Percentiles rank a stretch among this genome's conserved stretches.
Conservation (phyloP, 2,888 invertebrate species). For the Autographa gamma region DNA sequence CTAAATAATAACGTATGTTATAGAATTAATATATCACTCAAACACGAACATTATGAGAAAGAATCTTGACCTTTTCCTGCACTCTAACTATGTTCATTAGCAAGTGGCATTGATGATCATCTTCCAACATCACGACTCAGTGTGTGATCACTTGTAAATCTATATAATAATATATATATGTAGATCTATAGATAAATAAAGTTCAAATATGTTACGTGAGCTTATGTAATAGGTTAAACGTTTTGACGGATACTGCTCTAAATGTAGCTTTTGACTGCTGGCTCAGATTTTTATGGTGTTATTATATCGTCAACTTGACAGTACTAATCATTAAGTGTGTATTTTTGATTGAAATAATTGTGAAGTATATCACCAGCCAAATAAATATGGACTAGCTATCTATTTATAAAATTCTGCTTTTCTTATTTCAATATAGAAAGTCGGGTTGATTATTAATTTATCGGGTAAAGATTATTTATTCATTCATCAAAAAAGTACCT, state of each 20-base stretch:
- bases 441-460: too few relatives aligned
- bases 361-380: background rate
- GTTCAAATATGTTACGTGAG: background rate
- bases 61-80: background rate
- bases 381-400: too few relatives aligned
- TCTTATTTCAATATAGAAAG: too few relatives aligned
- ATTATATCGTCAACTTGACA: background rate
- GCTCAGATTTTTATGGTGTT: background rate
- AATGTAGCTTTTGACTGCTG: background rate
- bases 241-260: background rate
- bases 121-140: background rate
- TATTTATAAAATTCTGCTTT: too few relatives aligned
- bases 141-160: background rate
- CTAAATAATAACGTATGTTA: too few relatives aligned
- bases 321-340: background rate
- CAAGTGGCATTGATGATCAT: background rate
- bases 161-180: background rate
- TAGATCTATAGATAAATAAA: background rate
- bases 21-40: background rate
- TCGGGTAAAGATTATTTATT: too few relatives aligned
- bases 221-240: constrained; percentile 4
- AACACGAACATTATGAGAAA: background rate
- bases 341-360: background rate
- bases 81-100: background rate
- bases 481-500: too few relatives aligned